These are phyloP conservation scores for Brenthis ino DNA, from an alignment of 2,888 invertebrate species.

Conservation along the genomic window DNA sequence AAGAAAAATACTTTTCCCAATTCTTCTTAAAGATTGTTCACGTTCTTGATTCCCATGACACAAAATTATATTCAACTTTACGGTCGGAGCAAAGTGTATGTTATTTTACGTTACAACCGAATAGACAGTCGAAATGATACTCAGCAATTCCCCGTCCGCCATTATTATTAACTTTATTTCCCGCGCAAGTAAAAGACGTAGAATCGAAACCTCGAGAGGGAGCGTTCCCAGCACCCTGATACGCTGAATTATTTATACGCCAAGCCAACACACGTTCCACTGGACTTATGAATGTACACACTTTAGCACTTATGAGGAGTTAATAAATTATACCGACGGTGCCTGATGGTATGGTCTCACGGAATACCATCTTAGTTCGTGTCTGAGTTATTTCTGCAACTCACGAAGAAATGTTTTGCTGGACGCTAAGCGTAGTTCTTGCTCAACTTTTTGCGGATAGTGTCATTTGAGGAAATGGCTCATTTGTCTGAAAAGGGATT, in stretches of 20 bases:
- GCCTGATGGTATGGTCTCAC: conserved; percentile 65
- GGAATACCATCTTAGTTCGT: conserved; percentile 46
- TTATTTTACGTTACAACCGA: conserved; percentile 40
- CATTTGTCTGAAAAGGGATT: conserved; percentile 32
- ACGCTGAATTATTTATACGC: conserved; percentile 72
- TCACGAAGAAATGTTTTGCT: conserved; percentile 53
- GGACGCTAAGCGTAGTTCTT: conserved; percentile 26
- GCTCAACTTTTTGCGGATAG: conserved; percentile 22
- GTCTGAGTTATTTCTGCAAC: conserved; percentile 48
- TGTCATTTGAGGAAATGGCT: conserved; percentile 30
- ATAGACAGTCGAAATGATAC: conserved; percentile 40
- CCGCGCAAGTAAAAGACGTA: conserved; percentile 53
- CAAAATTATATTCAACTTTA: conserved; percentile 42
- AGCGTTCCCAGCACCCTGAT: conserved; percentile 46
- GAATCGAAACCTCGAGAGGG: conserved; percentile 57
- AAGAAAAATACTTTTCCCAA: conserved; percentile 26
- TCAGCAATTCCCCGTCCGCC: conserved; percentile 39
- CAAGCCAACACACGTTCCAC: conserved; percentile 58
- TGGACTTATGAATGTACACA: conserved; percentile 75
- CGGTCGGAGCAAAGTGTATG: conserved; percentile 38
- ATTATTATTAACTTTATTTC: conserved; percentile 53
- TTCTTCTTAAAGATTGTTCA: conserved; percentile 40
- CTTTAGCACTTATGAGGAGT: conserved; percentile 79
- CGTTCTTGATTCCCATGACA: conserved; percentile 37
- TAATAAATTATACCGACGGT: conserved; percentile 72